Base-by-base conservation (phyloP, 2,888 invertebrate species). In the Volucella inflata region DNA sequence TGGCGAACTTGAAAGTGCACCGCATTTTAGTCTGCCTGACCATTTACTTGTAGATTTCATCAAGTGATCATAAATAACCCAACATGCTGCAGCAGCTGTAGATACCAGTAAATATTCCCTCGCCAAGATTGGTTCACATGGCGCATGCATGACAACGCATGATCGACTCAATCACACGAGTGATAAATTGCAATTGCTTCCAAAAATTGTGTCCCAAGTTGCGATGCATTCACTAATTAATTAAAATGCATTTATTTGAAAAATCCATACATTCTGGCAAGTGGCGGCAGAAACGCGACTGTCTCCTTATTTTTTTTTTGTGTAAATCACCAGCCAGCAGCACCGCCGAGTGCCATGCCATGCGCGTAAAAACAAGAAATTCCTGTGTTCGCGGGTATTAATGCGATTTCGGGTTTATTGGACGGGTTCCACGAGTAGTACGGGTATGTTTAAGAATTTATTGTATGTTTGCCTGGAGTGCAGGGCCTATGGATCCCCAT, bases 201-300 rank as follows among this genome's bases (percentile, higher is more conserved):
- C 85, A 50, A 72, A 85, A 85, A 81, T 81, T 85, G 81, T 85
- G 81, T 85, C 68, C 85, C 81, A 67, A 64, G 67, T 76, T 85
- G 46, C 85, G 85, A 81, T 85, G 85, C 85, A 76, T 85, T 77
- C 68, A 59, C 76, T 81, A 85, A 85, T 85, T 85, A 85, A 85
- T 85, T 81, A 85, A 85, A 85, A 85, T 81, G 81, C 85, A 85
- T 85, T 85, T 85, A 81, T 85, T 85, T 85, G 77, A 81, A 85
- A 85, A 85, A 85, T 85, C 72, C 85, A 72, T 85, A 74, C 67
- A 72, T 72, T 72, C 65, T 65, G 62, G 67, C 60, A 68, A 85
- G 85, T 81, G 77, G 76, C 65, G 65, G 80, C 65, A 62, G 51
- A 64, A 80, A 76, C 48, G 79, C 59, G 64, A 68, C 21, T 70